Evolutionary conservation across 1,140 invertebrate species (phyloP).

Genomic region (Medauroidea extradentata): DNA sequence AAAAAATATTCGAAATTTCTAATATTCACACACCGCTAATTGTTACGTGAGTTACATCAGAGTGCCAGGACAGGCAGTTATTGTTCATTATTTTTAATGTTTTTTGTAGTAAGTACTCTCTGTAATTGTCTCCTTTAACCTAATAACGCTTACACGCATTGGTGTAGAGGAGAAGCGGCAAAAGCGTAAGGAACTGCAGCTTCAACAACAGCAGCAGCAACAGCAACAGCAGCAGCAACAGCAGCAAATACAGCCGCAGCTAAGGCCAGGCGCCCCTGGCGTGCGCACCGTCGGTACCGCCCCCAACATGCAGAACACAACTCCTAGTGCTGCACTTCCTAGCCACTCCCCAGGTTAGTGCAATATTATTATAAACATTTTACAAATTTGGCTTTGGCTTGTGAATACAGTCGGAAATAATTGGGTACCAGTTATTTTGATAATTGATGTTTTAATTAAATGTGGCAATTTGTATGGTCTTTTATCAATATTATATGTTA

Average conservation of each 20-base stretch:
- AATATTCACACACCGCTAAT: too few species aligned
- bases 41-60: too few species aligned
- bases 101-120: too few species aligned
- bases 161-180: slow-evolving; percentile 70
- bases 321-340: slow-evolving; percentile 1
- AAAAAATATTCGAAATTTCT: too few species aligned
- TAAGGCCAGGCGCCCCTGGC: slow-evolving; percentile 36
- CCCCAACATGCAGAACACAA: slow-evolving; percentile 7
- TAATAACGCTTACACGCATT: neutral
- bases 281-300: slow-evolving; percentile 17
- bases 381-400: too few species aligned
- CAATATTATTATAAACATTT: too few species aligned
- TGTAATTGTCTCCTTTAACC: neutral
- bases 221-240: slow-evolving; percentile 48
- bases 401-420: too few species aligned
- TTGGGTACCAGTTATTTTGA: too few species aligned
- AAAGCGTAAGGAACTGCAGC: slow-evolving; percentile 77
- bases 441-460: neutral
- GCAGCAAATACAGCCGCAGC: slow-evolving; percentile 33
- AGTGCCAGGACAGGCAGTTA: too few species aligned
- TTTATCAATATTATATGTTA: neutral
- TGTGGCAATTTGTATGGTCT: neutral
- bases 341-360: slow-evolving; percentile 13
- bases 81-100: too few species aligned
- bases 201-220: slow-evolving; percentile 50